phyloP scores from a whole-genome alignment of 2,888 invertebrate genomes.

The Nymphalis polychloros region DNA sequence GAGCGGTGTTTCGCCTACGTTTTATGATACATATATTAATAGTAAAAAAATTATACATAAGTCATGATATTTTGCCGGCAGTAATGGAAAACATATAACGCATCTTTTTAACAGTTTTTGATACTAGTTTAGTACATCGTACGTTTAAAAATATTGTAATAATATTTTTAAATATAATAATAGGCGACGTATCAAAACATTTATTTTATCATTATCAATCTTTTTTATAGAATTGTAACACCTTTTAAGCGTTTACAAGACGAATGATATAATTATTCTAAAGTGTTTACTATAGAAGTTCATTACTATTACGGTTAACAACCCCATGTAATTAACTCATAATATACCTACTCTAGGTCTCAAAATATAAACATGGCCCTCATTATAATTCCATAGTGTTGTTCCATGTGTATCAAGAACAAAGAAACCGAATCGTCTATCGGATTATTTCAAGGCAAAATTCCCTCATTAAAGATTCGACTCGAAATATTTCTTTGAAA shows the following conservation, averaged over 20 bases:
- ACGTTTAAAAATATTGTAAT: too few species aligned
- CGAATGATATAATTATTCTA: not conserved
- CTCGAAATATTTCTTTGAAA: conserved; percentile 48
- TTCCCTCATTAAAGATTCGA: conserved; percentile 44
- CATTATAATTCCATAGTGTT: conserved; percentile 47
- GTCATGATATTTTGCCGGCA: not conserved
- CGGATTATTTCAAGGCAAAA: conserved; percentile 44
- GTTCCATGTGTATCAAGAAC: conserved; percentile 44
- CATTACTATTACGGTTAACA: not conserved
- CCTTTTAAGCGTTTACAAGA: not conserved
- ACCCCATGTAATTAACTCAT: conserved; percentile 3
- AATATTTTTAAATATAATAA: too few species aligned
- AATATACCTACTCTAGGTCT: conserved; percentile 36
- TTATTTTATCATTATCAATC: too few species aligned
- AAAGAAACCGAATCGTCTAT: conserved; percentile 45
- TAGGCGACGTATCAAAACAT: too few species aligned
- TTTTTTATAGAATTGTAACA: too few species aligned
- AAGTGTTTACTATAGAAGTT: not conserved
- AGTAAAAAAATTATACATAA: conserved; percentile 4
- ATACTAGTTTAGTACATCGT: too few species aligned
- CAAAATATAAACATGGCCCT: conserved; percentile 35
- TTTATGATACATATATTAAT: conserved; percentile 18
- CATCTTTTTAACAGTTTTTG: not conserved
- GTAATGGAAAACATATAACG: not conserved
- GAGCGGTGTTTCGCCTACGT: conserved; percentile 22